These are phyloP conservation scores for Eulemur coronatus DNA, from an alignment of 2,797 vertebrate genomes.

Conservation along the genomic window DNA sequence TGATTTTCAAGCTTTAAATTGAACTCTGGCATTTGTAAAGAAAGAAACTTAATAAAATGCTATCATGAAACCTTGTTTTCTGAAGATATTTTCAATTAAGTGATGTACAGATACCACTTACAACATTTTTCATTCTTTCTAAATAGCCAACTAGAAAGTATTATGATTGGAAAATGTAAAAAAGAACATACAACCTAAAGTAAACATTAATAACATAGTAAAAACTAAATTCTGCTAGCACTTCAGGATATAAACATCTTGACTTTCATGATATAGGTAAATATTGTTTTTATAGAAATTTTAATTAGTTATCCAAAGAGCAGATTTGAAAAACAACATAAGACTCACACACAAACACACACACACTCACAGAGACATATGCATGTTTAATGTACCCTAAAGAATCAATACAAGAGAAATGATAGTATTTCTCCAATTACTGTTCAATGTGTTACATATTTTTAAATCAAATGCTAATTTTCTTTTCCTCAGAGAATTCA, in stretches of 20 bases:
- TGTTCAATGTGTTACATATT: background rate
- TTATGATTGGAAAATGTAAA: background rate
- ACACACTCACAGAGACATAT: background rate
- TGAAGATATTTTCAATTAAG: constrained; percentile 41
- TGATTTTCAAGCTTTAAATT: background rate
- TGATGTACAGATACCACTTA: background rate
- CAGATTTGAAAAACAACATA: background rate
- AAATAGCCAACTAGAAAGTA: background rate
- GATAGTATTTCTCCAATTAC: background rate
- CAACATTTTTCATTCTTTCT: background rate
- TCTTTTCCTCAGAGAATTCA: constrained; percentile 4
- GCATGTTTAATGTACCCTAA: background rate
- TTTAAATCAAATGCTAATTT: background rate
- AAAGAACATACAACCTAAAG: background rate
- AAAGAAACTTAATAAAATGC: background rate
- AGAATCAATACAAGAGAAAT: background rate
- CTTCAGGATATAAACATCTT: background rate
- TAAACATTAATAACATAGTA: background rate
- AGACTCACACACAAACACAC: background rate
- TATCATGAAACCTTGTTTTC: background rate
- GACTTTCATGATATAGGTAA: background rate
- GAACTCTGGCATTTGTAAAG: constrained; percentile 7
- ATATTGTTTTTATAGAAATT: background rate
- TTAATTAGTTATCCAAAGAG: background rate
- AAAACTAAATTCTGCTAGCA: constrained; percentile 10